Base-by-base conservation (phyloP, 2,888 invertebrate species). In the Phragmatobia fuliginosa region DNA sequence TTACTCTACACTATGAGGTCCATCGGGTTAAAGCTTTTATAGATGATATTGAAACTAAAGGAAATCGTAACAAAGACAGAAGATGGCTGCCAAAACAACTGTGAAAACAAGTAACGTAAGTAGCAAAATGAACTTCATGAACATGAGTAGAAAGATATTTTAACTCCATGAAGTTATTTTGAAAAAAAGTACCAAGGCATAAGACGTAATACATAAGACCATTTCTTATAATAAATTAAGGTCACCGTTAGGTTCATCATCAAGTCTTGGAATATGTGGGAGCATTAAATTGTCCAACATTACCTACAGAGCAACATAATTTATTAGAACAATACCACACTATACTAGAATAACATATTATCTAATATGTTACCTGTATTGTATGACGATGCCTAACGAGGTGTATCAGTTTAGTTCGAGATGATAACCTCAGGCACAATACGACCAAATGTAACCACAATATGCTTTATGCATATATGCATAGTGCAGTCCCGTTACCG, bases 401-500 rank as follows among this genome's bases (percentile, higher is more conserved):
- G 73, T 73, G 70, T 62, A 73, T 79, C 68, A 79, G 66, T 49
- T 66, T 68, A 74, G 78, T 72, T 61, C 56, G 8, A 32, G 67
- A 66, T 70, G 67, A 71, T 72, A 76, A 61, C 68, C 71, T 70
- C 75, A 70, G 69, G 33, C 68, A 70, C 33, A 59, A 66, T 62
- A 68, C 69, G 69, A 67, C 71, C 71, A 64, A 67, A 64, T 70
- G 67, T 79, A 79, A 75, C 75, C 77, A 72, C 68, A 71, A 28
- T 56, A 14, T 28, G 56, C 28, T 7, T 16, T 16, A 28, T 56
- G 28, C 28, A 25, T 28, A 45, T n/a, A 21, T 21, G 45, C 7
- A 16, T 28, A 5, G 14, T 11, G 14, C 56, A 16, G 56, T 56
- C 28, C 25, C 11, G 14, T 14, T 3, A 28, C 5, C 5, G 56